phyloP scores from a whole-genome alignment of 2,888 invertebrate species.

The Digitonthophagus gazella region DNA sequence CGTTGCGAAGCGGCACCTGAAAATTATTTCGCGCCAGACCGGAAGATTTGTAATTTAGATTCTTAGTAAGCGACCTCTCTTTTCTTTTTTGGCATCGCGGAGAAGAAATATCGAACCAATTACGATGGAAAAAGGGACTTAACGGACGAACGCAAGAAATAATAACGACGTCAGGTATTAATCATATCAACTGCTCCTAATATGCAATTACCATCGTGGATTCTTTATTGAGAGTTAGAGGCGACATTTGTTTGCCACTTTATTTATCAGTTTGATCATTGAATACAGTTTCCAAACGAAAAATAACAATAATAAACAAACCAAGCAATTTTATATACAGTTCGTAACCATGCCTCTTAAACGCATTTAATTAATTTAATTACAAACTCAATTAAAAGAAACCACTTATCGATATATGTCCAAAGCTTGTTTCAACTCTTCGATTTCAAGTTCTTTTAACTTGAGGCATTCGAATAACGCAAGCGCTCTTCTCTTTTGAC shows the following conservation, averaged over 20 bases:
- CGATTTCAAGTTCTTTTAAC: not conserved
- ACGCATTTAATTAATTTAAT: not conserved
- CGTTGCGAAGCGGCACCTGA: not conserved
- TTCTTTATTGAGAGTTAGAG: not conserved
- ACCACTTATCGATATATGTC: not conserved
- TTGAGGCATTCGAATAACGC: not conserved
- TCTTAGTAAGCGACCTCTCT: constrained; percentile 5
- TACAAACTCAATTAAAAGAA: not conserved
- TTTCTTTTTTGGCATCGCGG: not conserved
- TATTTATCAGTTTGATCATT: not conserved
- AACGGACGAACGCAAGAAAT: not conserved
- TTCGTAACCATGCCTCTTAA: not conserved
- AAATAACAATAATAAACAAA: not conserved
- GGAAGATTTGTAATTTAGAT: constrained; percentile 16
- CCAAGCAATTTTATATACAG: not conserved
- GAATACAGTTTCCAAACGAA: not conserved
- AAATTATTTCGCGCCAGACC: not conserved
- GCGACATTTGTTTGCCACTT: not conserved
- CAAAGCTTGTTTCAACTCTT: not conserved
- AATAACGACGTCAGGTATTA: not conserved
- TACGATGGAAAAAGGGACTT: not conserved
- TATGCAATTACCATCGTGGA: not conserved
- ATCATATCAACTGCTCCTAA: not conserved
- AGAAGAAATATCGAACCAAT: not conserved
- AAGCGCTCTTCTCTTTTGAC: not conserved